A percentile compares a stretch with the other conserved stretches of the same genome.
phyloP scores from a whole-genome alignment of 2,113 vertebrate species.

The Periophthalmodon schlosseri region DNA sequence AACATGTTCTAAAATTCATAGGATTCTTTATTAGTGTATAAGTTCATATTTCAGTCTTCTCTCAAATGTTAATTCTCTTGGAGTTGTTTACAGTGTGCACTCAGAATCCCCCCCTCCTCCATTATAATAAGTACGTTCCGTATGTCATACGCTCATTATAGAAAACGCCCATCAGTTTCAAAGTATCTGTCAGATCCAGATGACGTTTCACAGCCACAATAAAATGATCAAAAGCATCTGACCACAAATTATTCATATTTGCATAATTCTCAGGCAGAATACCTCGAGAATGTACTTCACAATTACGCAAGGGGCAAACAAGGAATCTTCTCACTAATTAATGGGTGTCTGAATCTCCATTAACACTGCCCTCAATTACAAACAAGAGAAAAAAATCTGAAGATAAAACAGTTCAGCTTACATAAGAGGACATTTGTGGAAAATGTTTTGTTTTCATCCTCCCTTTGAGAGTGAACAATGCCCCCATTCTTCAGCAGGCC shows the following conservation, averaged over 20 bases:
- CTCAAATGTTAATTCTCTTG: too few species aligned
- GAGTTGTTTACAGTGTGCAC: too few species aligned
- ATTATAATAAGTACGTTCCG: not conserved
- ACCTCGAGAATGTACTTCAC: not conserved
- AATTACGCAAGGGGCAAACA: not conserved
- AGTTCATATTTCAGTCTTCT: too few species aligned
- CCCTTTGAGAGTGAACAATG: slow-evolving; percentile 26
- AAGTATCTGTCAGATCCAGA: not conserved
- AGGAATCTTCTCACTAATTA: slow-evolving; percentile 58
- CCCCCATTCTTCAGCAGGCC: slow-evolving; percentile 20
- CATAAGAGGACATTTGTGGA: slow-evolving; percentile 28
- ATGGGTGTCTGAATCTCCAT: slow-evolving; percentile 66
- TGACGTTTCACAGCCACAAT: not conserved
- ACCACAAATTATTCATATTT: not conserved
- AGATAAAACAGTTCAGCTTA: slow-evolving; percentile 3
- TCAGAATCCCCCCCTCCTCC: too few species aligned
- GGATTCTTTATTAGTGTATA: too few species aligned
- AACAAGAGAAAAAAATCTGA: not conserved
- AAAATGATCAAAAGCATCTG: not conserved
- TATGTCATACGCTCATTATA: not conserved
- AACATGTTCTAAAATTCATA: too few species aligned
- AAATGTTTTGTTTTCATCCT: slow-evolving; percentile 30
- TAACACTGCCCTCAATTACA: slow-evolving; percentile 56
- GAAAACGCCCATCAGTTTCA: not conserved
- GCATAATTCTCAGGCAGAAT: too few species aligned